phyloP scores from a whole-genome alignment of 2,797 vertebrate species.

The Sebastolobus altivelis region DNA sequence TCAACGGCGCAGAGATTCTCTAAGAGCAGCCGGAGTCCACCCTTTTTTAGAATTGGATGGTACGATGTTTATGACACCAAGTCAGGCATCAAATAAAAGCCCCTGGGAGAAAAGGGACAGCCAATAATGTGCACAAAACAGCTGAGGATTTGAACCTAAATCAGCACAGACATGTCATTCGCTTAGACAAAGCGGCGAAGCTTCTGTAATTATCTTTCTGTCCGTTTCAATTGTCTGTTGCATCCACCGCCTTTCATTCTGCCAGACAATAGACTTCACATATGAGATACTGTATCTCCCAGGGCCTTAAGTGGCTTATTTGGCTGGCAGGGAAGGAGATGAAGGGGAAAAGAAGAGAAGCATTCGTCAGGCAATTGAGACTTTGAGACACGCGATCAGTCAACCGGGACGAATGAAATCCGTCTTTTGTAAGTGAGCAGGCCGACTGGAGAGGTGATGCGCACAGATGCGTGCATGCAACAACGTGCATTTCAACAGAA shows the following conservation, averaged over 20 bases:
- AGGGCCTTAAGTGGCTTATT: conserved; percentile 65
- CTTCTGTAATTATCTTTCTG: conserved; percentile 73
- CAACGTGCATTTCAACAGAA: conserved; percentile 15
- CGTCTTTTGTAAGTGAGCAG: conserved; percentile 39
- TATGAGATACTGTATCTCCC: conserved; percentile 61
- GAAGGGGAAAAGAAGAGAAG: conserved; percentile 46
- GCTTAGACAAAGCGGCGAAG: conserved; percentile 55
- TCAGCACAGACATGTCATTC: conserved; percentile 66
- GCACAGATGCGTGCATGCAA: background rate
- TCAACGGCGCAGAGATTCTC: conserved; percentile 20
- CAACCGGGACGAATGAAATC: conserved; percentile 49
- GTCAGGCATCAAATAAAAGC: conserved; percentile 47
- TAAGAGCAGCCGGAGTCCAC: conserved; percentile 6
- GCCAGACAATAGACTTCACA: conserved; percentile 63
- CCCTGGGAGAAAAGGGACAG: conserved; percentile 21
- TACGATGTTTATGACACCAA: conserved; percentile 47
- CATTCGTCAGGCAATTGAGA: conserved; percentile 54
- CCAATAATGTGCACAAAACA: conserved; percentile 33
- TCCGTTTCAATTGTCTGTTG: conserved; percentile 67
- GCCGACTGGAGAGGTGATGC: conserved; percentile 19
- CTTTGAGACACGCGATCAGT: conserved; percentile 61
- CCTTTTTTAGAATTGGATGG: conserved; percentile 24
- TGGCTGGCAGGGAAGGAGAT: conserved; percentile 52
- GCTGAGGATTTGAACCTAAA: conserved; percentile 59
- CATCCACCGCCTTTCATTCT: conserved; percentile 54